Base-by-base conservation (phyloP, 2,888 invertebrate species). In the Microctonus hyperodae region DNA sequence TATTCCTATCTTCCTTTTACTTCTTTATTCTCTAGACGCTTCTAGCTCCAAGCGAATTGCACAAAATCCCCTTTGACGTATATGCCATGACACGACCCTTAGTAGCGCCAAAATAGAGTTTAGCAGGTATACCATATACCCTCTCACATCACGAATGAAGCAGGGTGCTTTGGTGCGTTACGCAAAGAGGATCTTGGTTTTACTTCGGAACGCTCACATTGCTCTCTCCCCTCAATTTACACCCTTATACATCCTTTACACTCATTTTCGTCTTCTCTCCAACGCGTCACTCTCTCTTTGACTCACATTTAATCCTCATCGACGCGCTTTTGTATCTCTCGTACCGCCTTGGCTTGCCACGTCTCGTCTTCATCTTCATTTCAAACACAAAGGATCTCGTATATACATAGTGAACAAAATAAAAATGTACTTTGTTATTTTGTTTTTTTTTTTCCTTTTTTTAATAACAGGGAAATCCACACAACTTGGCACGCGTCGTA, bases 401-500 rank as follows among this genome's bases (percentile, higher is more conserved):
- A n/a, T 37, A n/a, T n/a, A n/a, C n/a, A n/a, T n/a, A n/a, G n/a
- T n/a, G n/a, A 28, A 28, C 28, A 28, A 28, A 28, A 20, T 44
- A 44, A 44, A 44, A 16, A 16, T 7, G 35, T 40, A 37, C 61
- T 40, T 44, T 48, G 10, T 58, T 31, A 22, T 64, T 50, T 61
- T 61, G 28, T 59, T 28, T 40, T 28, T 40, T 9, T 58, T 31
- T 16, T 61, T 50, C 61, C 61, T 28, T 56, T 53, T 66, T 65
- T 55, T 73, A 72, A 67, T 74, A 74, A 74, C 74, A 75, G 74
- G 69, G 70, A 74, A 79, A 76, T 73, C 72, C 72, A 70, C 74
- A 73, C 72, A 74, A 66, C 62, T 59, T 69, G 74, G 76, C 76
- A 79, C 74, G 78, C 75, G 75, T 71, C 70, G 69, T 71, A 72